Evolutionary conservation across 92 coral and sea anemone genomes (phyloP).

Genomic region (Epizoanthus illoricatus): DNA sequence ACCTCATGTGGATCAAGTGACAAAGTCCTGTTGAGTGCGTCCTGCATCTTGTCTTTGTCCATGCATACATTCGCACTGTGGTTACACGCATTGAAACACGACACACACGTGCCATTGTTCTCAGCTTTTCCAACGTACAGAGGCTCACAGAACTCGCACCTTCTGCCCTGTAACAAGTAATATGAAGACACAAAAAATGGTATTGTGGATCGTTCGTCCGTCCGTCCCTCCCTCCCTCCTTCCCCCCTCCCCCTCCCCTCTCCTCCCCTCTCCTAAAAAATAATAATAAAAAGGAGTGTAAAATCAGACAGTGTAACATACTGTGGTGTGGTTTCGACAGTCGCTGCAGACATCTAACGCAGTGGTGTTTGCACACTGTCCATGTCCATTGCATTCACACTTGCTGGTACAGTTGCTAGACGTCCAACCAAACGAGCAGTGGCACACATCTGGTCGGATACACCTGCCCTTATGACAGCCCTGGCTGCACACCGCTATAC

Average conservation of each 20-base stretch:
- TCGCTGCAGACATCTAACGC: constrained; percentile 64
- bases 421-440: constrained; percentile 90
- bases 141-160: constrained; percentile 85
- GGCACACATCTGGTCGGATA: constrained; percentile 73
- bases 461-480: constrained; percentile 91
- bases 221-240: background rate
- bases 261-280: too few relatives aligned
- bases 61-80: constrained; percentile 79
- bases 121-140: constrained; percentile 83
- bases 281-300: too few relatives aligned
- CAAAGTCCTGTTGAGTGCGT: constrained; percentile 40
- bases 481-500: constrained; percentile 77
- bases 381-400: constrained; percentile 82
- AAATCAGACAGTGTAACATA: constrained; percentile 31
- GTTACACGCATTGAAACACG: constrained; percentile 73
- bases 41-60: constrained; percentile 39
- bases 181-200: background rate
- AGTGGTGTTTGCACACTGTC: constrained; percentile 80
- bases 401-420: constrained; percentile 70
- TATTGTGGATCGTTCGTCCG: background rate
- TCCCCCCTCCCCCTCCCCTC: too few relatives aligned
- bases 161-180: constrained; percentile 60
- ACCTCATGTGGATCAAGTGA: constrained; percentile 62
- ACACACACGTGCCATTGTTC: constrained; percentile 76
- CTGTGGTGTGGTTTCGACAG: constrained; percentile 84